Conservation (phyloP, 2,888 invertebrate genomes). For the Galerucella nymphaeae region DNA sequence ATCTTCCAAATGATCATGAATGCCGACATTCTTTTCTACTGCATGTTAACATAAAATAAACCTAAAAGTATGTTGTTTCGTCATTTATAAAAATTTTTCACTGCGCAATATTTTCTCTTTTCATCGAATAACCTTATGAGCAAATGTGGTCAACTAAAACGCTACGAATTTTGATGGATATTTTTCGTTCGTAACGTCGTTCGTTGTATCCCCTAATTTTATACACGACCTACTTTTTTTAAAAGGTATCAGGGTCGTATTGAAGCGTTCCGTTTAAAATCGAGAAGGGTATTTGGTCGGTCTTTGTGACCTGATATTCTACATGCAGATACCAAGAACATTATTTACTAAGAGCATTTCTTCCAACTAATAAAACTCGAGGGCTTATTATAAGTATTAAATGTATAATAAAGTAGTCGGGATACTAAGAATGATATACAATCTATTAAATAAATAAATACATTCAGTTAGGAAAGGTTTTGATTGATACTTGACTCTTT, state of each 20-base stretch:
- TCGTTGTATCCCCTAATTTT: slow-evolving; percentile 26
- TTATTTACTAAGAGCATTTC: not conserved
- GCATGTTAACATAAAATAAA: not conserved
- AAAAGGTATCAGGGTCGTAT: slow-evolving; percentile 29
- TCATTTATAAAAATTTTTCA: not conserved
- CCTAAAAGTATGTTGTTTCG: not conserved
- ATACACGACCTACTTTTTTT: slow-evolving; percentile 36
- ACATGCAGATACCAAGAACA: not conserved
- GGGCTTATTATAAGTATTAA: no score
- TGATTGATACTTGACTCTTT: no score
- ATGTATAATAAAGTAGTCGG: no score
- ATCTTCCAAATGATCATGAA: not conserved
- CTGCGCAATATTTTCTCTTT: not conserved
- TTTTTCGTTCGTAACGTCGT: slow-evolving; percentile 15
- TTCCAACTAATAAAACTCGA: no score
- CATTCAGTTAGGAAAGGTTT: no score
- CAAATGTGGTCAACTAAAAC: slow-evolving; percentile 9
- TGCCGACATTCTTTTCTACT: not conserved
- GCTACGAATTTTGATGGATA: slow-evolving; percentile 14
- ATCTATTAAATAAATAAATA: no score
- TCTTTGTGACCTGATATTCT: not conserved
- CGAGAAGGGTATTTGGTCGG: not conserved
- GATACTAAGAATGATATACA: no score
- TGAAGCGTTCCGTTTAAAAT: not conserved
- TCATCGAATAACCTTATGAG: not conserved